These are phyloP conservation scores for Bugulina stolonifera DNA, from an alignment of 2,888 invertebrate genomes.

Conservation along the genomic window DNA sequence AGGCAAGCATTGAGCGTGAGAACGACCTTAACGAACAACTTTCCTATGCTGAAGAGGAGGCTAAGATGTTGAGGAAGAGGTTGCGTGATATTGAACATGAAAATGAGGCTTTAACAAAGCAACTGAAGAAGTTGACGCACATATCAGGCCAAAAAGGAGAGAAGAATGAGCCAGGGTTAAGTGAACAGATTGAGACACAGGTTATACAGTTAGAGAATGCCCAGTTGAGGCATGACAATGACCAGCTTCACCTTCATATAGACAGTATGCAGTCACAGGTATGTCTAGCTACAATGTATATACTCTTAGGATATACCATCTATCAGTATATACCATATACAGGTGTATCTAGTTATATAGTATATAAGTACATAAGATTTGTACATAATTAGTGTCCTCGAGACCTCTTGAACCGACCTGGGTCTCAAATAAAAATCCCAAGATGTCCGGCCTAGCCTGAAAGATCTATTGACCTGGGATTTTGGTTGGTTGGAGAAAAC, in stretches of 20 bases:
- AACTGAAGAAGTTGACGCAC: conserved; percentile 85
- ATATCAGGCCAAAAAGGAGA: neutral
- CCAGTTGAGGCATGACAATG: conserved; percentile 20
- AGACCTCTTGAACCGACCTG: no score
- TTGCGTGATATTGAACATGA: conserved; percentile 89
- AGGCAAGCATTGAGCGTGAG: conserved; percentile 86
- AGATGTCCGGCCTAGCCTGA: no score
- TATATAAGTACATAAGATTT: no score
- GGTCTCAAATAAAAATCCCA: no score
- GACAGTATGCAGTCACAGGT: conserved; percentile 8
- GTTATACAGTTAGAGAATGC: conserved; percentile 24
- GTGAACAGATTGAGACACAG: conserved; percentile 1
- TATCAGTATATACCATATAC: no score
- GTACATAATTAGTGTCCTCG: no score
- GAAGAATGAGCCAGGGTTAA: neutral
- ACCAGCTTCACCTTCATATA: neutral
- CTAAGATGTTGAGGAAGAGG: conserved; percentile 77
- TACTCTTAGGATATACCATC: no score
- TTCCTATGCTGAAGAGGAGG: conserved; percentile 84
- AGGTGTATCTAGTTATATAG: no score
- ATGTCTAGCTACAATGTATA: no score
- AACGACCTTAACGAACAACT: conserved; percentile 87
- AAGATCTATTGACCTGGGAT: no score
- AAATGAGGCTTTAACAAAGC: conserved; percentile 89
- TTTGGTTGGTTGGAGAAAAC: no score